These are phyloP conservation scores for Pseudopipra pipra DNA, from an alignment of 2,113 vertebrate species.

Conservation along the genomic window DNA sequence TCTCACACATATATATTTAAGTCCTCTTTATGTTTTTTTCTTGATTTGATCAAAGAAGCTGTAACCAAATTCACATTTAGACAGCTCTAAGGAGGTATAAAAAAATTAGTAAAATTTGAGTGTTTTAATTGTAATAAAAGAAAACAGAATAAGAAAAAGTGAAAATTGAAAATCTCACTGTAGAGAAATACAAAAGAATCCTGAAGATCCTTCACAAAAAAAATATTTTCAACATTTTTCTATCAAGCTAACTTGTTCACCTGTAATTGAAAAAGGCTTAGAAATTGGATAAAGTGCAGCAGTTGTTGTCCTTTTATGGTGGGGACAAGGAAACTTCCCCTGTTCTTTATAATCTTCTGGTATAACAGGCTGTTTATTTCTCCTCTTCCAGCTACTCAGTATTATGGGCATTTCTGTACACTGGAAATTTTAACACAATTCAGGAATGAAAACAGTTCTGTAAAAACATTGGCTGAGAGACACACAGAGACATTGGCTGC, in stretches of 20 bases:
- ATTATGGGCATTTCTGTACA: neutral
- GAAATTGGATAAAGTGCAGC: neutral
- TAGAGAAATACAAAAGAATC: neutral
- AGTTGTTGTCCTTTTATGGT: neutral
- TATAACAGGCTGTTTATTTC: neutral
- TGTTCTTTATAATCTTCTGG: neutral
- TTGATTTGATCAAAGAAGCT: neutral
- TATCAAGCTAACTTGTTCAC: neutral
- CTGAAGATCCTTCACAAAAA: neutral
- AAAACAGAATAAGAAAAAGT: neutral
- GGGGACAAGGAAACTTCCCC: neutral
- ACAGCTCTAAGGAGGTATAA: neutral
- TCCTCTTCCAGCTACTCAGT: neutral
- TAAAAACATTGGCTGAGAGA: neutral
- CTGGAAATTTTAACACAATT: neutral
- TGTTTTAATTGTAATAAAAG: neutral
- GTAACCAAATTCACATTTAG: neutral
- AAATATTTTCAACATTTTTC: neutral
- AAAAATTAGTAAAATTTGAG: neutral
- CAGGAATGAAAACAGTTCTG: neutral
- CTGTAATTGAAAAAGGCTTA: neutral
- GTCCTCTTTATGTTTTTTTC: neutral
- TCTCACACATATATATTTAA: neutral
- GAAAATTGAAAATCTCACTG: neutral
- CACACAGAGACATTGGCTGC: neutral